These are phyloP conservation scores for Reticulitermes lucifugus DNA, from an alignment of 2,888 invertebrate genomes.

Conservation along the genomic window DNA sequence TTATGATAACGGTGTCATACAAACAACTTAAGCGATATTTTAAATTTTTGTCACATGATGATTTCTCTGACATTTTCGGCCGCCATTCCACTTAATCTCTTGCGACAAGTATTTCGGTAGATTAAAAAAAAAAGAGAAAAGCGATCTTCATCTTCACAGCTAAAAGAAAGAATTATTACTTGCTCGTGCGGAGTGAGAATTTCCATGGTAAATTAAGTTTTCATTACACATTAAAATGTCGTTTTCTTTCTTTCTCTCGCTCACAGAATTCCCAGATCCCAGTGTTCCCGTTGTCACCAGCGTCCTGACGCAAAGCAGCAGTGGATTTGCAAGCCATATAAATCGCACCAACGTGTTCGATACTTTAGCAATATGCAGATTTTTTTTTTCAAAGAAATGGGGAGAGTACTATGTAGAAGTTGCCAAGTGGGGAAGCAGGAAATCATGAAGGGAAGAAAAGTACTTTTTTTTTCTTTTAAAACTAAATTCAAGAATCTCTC, in stretches of 20 bases:
- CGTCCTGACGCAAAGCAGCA: slow-evolving; percentile 32
- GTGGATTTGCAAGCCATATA: slow-evolving; percentile 52
- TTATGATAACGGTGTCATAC: too few relatives aligned
- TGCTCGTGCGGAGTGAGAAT: slow-evolving; percentile 42
- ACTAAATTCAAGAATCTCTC: not conserved
- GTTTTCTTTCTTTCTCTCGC: slow-evolving; percentile 42
- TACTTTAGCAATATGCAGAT: slow-evolving; percentile 53
- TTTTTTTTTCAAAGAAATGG: slow-evolving; percentile 28
- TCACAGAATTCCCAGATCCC: not conserved
- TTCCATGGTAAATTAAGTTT: slow-evolving; percentile 52
- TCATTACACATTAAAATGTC: slow-evolving; percentile 51
- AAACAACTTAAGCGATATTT: too few relatives aligned
- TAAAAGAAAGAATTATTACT: slow-evolving; percentile 49
- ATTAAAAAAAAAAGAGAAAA: not conserved
- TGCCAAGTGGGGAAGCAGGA: not conserved
- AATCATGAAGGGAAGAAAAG: not conserved
- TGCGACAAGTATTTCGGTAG: not conserved
- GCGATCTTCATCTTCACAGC: slow-evolving; percentile 38
- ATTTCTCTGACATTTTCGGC: too few relatives aligned
- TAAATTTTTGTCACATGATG: too few relatives aligned
- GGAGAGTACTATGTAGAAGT: not conserved
- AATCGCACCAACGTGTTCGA: slow-evolving; percentile 51
- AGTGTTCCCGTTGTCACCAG: slow-evolving; percentile 21
- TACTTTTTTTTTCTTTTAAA: not conserved
- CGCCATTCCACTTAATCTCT: not conserved